Evolutionary conservation across 2,113 vertebrate species (phyloP), one percentile per base, ranked within the genome.

Genomic region (Bothrops jararaca): DNA sequence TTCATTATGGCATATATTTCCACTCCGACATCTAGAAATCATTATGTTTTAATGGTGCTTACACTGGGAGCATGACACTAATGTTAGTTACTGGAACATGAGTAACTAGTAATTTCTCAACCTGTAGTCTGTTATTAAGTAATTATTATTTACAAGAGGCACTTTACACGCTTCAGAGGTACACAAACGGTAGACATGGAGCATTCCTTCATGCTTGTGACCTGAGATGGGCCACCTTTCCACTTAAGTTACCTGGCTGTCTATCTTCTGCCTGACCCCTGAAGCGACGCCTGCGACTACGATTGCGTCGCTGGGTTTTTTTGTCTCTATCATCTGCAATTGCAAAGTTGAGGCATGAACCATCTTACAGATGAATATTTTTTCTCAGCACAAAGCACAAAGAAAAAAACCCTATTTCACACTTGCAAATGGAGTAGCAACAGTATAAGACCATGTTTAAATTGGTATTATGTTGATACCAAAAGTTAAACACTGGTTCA

Each of bases 261-360:
- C 98, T 99, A 98, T 99, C 99, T 98, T 99, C 99, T 96, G 98
- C 97, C 98, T 98, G 98, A 98, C 98, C 98, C 97, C 98, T 99
- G 97, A 98, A 97, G 93, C 98, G 98, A 97, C 99, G 98, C 96
- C 99, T 99, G 93, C 99, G 98, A 98, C 99, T 99, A 98, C 98
- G 99, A 98, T 99, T 99, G 97, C 99, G 99, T 97, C 98, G 98
- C 98, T 99, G 98, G 97, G 98, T 97, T 98, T 99, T 99, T 97
- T 98, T 98, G 96, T 99, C 99, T 95, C 98, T 97, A 97, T 99
- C 98, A 98, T 99, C 99, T 99, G 98, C 95, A 98, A 98, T 97
- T 98, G 97, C 96, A 98, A 98, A 98, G 96, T 98, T 97, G 85
- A 96, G 97, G 97, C 96, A 97, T 97, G 96, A 98, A 97, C 98